Evolutionary conservation across 2,113 vertebrate genomes (phyloP).

Genomic region (Amphiprion percula): DNA sequence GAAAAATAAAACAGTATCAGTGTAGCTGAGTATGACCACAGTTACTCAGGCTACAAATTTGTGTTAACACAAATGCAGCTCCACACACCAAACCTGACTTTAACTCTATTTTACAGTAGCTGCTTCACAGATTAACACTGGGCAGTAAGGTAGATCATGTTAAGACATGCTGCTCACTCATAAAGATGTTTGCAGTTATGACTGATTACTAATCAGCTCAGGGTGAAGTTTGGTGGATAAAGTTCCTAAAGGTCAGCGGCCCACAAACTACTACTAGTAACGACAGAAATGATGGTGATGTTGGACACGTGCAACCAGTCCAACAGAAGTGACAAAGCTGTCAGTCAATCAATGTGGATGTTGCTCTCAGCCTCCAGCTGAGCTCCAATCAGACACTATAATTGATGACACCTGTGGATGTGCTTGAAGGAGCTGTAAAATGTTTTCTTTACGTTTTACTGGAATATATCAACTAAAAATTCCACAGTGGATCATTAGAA

Average conservation of each 20-base stretch:
- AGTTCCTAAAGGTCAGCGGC: conserved; percentile 17
- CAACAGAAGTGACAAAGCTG: conserved; percentile 6
- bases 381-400: conserved; percentile 38
- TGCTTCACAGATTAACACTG: too few species aligned
- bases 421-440: neutral
- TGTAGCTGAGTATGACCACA: neutral
- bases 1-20: conserved; percentile 4
- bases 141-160: too few species aligned
- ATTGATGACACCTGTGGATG: conserved; percentile 27
- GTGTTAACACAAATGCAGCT: neutral
- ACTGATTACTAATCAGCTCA: conserved; percentile 38
- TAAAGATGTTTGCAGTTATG: conserved; percentile 60
- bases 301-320: conserved; percentile 46
- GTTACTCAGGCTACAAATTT: neutral
- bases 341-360: conserved; percentile 52
- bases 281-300: conserved; percentile 14
- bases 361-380: neutral
- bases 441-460: too few species aligned
- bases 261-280: conserved; percentile 17
- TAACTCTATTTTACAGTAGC: too few species aligned
- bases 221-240: neutral
- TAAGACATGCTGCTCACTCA: neutral
- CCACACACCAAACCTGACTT: neutral
- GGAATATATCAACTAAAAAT: neutral
- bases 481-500: neutral